A percentile compares a stretch with the other conserved stretches of the same genome.
Evolutionary conservation across 1,140 invertebrate species (phyloP).

Genomic region (Oedothorax gibbosus): DNA sequence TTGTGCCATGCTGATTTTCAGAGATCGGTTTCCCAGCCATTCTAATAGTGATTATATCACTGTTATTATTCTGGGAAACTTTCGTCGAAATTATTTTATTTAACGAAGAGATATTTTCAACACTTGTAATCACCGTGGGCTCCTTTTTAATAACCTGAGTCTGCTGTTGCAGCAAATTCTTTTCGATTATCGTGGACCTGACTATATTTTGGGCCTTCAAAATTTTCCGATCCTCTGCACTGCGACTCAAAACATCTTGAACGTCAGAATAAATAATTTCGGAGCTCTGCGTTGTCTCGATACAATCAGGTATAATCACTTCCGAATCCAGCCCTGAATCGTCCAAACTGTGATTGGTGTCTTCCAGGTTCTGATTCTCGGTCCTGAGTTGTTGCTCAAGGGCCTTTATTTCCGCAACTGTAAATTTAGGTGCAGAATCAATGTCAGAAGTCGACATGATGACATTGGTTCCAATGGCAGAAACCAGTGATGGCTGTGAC

Average conservation of each 20-base stretch:
- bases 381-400: constrained; percentile 42
- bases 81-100: constrained; percentile 26
- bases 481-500: constrained; percentile 38
- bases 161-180: constrained; percentile 47
- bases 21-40: constrained; percentile 12
- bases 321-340: constrained; percentile 28
- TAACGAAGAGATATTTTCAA: constrained; percentile 16
- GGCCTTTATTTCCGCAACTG: constrained; percentile 49
- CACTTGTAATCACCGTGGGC: constrained; percentile 53
- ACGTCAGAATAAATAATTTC: constrained; percentile 55
- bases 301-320: constrained; percentile 57
- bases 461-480: constrained; percentile 56
- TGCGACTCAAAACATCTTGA: constrained; percentile 26
- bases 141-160: constrained; percentile 41
- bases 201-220: constrained; percentile 48
- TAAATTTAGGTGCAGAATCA: constrained; percentile 39
- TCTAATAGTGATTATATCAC: constrained; percentile 48
- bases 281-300: constrained; percentile 40
- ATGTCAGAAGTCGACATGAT: constrained; percentile 57
- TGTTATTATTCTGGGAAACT: constrained; percentile 38
- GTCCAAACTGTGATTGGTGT: constrained; percentile 28
- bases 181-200: constrained; percentile 48
- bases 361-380: background rate
- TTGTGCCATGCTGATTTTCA: constrained; percentile 2
- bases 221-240: constrained; percentile 37